Base-by-base conservation (phyloP, 2,888 invertebrate genomes). In the Cryptus viduatorius region DNA sequence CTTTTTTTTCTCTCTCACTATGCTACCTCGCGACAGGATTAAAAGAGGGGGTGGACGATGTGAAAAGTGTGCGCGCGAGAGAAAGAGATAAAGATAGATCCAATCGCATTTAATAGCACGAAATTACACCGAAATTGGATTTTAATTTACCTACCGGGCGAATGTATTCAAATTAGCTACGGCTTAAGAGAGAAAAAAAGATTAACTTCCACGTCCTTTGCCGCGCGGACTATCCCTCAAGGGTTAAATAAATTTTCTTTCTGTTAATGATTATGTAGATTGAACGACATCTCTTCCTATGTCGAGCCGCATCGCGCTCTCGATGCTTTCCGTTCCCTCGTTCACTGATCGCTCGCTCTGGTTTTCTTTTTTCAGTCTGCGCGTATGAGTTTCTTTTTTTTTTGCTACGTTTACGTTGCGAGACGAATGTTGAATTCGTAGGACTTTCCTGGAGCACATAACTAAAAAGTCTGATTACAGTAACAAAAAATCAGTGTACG, bases 221-320 rank as follows among this genome's bases (percentile, higher is more conserved):
- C 82, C 72, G 53, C 87, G 31, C 19, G 24, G 4, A 29, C 29
- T 14, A 24, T 48, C 72, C 76, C 82, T 89, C 87, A 88, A 89
- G 92, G 92, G 90, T 92, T 90, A 92, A 91, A 93, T 92, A 92
- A 92, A 92, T 93, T 93, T 91, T 90, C 92, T 92, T 91, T 93
- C 92, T 92, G 91, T 92, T 92, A 92, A 93, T 92, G 90, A 92
- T 93, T 93, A 93, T 92, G 92, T 91, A 93, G 93, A 93, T 93
- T 92, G 91, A 90, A 91, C 91, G 92, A 92, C 92, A 92, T 92
- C 14, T 90, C 90, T 91, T 88, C 88, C 87, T 87, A 72, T 77
- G 85, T 83, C 64, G 76, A 68, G 73, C 56, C 64, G 56, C 73
- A 37, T 37, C 7, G 37, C 79, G 19, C 50, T 29, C 67, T 29